A percentile compares a stretch with the other conserved stretches of the same genome.
These are phyloP conservation scores for Scotopteryx bipunctaria DNA, from an alignment of 2,888 invertebrate species.

Conservation along the genomic window DNA sequence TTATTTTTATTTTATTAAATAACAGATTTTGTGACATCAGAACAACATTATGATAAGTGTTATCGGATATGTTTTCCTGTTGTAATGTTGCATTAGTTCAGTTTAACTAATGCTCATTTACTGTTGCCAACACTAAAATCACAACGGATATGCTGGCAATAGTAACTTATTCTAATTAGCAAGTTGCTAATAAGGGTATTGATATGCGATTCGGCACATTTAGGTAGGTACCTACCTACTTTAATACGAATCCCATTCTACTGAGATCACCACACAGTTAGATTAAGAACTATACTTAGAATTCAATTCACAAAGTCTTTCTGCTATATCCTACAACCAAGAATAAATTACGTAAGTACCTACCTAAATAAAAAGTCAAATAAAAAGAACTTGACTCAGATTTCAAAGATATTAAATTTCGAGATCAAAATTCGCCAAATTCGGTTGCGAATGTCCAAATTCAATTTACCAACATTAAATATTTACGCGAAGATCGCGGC, in stretches of 20 bases:
- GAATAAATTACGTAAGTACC: too few relatives aligned
- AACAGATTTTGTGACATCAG: slow-evolving; percentile 10
- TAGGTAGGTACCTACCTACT: too few relatives aligned
- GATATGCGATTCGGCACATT: too few relatives aligned
- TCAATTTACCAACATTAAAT: slow-evolving; percentile 17
- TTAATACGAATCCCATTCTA: too few relatives aligned
- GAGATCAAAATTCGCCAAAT: background rate
- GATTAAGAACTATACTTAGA: too few relatives aligned
- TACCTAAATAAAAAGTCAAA: background rate
- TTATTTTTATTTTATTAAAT: background rate
- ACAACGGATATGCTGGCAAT: too few relatives aligned
- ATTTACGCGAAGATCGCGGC: slow-evolving; percentile 11
- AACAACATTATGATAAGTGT: slow-evolving; percentile 15
- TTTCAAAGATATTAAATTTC: background rate
- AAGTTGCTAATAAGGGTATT: too few relatives aligned
- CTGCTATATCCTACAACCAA: too few relatives aligned
- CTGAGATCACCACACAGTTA: too few relatives aligned
- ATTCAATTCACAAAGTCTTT: too few relatives aligned
- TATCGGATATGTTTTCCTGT: slow-evolving; percentile 23
- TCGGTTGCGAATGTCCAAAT: slow-evolving; percentile 12
- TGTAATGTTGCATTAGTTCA: background rate
- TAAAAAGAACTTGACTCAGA: background rate
- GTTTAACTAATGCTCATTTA: slow-evolving; percentile 1
- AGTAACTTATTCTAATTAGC: too few relatives aligned
- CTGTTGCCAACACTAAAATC: background rate